phyloP scores from a whole-genome alignment of 2,888 invertebrate species.

The Cephus nigrinus region DNA sequence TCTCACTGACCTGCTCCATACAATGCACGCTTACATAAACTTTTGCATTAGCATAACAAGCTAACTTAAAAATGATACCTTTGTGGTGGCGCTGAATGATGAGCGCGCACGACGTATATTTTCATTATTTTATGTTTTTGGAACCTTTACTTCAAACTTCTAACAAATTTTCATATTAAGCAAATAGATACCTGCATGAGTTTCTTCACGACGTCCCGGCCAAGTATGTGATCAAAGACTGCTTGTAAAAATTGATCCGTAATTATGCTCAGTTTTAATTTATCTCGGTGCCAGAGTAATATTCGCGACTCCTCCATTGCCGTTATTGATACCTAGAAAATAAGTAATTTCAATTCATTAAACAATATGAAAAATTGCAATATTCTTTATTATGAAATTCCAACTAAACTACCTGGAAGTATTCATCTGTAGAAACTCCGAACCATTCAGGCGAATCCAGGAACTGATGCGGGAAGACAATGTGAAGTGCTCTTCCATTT shows the following conservation, averaged over 20 bases:
- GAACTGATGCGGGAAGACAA: constrained; percentile 89
- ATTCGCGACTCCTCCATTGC: constrained; percentile 88
- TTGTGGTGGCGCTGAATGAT: background rate
- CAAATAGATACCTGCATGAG: constrained; percentile 78
- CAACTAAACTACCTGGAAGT: constrained; percentile 78
- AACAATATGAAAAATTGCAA: background rate
- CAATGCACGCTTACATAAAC: constrained; percentile 15
- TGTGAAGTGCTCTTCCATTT: constrained; percentile 84
- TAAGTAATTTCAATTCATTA: background rate
- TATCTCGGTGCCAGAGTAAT: constrained; percentile 87
- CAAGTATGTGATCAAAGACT: constrained; percentile 87
- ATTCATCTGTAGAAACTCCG: constrained; percentile 87
- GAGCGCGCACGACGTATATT: background rate
- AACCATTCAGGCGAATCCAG: constrained; percentile 92
- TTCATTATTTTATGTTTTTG: background rate
- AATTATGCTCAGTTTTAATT: constrained; percentile 86
- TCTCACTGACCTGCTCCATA: constrained; percentile 77
- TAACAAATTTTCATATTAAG: background rate
- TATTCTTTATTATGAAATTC: background rate
- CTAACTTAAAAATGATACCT: constrained; percentile 13
- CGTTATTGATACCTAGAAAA: constrained; percentile 82
- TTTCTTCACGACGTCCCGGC: constrained; percentile 87
- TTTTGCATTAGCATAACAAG: constrained; percentile 8
- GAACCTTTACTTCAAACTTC: background rate
- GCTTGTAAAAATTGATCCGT: constrained; percentile 85